phyloP scores from a whole-genome alignment of 2,797 vertebrate genomes.

The Antrozous pallidus region DNA sequence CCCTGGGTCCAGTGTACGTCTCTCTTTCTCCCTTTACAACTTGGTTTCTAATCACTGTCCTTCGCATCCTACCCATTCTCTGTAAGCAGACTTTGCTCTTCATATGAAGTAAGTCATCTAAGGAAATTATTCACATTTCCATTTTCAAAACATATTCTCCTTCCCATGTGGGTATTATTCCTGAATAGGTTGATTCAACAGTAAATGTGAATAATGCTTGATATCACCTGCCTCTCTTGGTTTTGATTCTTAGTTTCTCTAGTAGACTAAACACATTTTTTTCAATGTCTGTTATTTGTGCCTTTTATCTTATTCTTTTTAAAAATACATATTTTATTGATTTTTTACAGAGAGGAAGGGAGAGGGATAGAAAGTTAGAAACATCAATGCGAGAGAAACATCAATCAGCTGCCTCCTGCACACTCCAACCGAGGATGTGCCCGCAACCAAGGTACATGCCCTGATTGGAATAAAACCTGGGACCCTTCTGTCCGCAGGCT shows the following conservation, averaged over 20 bases:
- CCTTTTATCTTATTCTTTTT: constrained; percentile 36
- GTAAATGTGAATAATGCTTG: constrained; percentile 20
- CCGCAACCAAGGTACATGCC: too few relatives aligned
- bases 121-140: constrained; percentile 62
- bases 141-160: constrained; percentile 38
- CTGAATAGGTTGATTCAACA: constrained; percentile 32
- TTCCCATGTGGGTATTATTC: constrained; percentile 38
- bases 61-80: constrained; percentile 13
- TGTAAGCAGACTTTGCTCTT: not conserved
- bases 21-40: not conserved
- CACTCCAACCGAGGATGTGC: too few relatives aligned
- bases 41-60: not conserved
- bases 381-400: too few relatives aligned
- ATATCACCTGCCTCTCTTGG: not conserved
- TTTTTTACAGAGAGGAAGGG: too few relatives aligned
- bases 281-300: constrained; percentile 5
- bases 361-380: too few relatives aligned
- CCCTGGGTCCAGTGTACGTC: not conserved
- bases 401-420: too few relatives aligned
- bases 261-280: constrained; percentile 1
- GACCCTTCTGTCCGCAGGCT: too few relatives aligned
- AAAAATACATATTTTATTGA: too few relatives aligned
- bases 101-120: constrained; percentile 16
- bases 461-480: too few relatives aligned
- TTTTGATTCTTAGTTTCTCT: constrained; percentile 32